Conservation (phyloP, 2,888 invertebrate genomes). For the Chalcis sispes region DNA sequence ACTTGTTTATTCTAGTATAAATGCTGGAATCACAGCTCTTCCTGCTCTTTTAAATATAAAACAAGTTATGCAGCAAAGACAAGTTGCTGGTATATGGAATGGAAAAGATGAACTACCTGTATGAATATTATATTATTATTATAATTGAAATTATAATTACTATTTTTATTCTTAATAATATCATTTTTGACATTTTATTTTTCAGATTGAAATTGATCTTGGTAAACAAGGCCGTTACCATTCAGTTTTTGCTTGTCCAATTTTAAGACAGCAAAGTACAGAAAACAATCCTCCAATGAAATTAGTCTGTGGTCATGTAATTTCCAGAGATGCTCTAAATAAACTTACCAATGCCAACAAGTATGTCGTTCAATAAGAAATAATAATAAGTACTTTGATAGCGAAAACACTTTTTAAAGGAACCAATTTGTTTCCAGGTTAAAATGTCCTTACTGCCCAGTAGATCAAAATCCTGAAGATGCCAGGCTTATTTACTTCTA, state of each 20-base stretch:
- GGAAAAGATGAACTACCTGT: conserved; percentile 97
- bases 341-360: conserved; percentile 95
- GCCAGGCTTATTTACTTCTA: conserved; percentile 96
- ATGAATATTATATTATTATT: conserved; percentile 62
- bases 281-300: conserved; percentile 98
- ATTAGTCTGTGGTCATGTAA: conserved; percentile 97
- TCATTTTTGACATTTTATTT: conserved; percentile 53
- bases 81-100: conserved; percentile 96
- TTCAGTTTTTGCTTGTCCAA: conserved; percentile 99
- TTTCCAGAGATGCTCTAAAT: conserved; percentile 96
- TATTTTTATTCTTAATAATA: conserved; percentile 7
- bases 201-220: conserved; percentile 95
- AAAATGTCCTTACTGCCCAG: conserved; percentile 99
- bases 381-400: conserved; percentile 62
- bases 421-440: conserved; percentile 82
- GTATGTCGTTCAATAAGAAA: conserved; percentile 78
- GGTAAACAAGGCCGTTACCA: conserved; percentile 95
- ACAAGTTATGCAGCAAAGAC: conserved; percentile 91
- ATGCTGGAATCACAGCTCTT: conserved; percentile 94
- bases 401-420: conserved; percentile 69
- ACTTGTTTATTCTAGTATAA: conserved; percentile 79
- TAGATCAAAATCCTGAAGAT: conserved; percentile 95
- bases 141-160: conserved; percentile 7
- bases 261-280: conserved; percentile 96
- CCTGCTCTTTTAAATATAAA: conserved; percentile 96